Percentiles rank a stretch among this genome's conserved stretches.
phyloP scores from a whole-genome alignment of 2,113 vertebrate genomes.

The Guaruba guarouba region DNA sequence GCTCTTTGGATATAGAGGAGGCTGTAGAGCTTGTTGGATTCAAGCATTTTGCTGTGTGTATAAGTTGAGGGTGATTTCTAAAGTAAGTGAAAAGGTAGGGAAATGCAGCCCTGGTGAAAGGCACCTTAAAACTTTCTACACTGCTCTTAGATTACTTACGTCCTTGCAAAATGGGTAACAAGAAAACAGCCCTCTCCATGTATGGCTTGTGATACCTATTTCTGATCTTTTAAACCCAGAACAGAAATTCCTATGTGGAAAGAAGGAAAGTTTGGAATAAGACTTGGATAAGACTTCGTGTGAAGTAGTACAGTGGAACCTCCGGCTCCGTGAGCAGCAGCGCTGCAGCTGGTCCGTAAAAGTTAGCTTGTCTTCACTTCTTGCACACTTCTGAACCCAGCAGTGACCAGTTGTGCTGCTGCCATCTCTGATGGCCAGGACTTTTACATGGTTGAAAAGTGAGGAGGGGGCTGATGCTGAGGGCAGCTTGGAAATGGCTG shows the following conservation, averaged over 20 bases:
- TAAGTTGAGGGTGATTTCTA: background rate
- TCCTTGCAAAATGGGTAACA: background rate
- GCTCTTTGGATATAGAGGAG: background rate
- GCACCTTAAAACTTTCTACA: background rate
- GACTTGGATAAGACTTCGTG: background rate
- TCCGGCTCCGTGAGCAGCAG: background rate
- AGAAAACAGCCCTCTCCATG: background rate
- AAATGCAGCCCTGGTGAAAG: background rate
- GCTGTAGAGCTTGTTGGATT: background rate
- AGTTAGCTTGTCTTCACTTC: background rate
- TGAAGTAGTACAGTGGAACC: background rate
- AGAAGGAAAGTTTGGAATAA: background rate
- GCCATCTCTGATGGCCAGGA: background rate
- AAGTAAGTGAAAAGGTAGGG: background rate
- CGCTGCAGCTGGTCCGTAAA: background rate
- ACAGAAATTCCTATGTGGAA: background rate
- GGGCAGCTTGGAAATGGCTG: background rate
- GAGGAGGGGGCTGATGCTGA: background rate
- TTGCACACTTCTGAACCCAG: background rate
- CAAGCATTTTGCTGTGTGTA: accelerated
- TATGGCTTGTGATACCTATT: background rate
- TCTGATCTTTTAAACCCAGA: background rate
- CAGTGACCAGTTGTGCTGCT: background rate
- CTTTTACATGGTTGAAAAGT: background rate
- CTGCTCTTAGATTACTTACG: background rate